Evolutionary conservation across 2,888 invertebrate genomes (phyloP), one percentile per base, ranked within the genome.

Genomic region (Eristalis tenax): DNA sequence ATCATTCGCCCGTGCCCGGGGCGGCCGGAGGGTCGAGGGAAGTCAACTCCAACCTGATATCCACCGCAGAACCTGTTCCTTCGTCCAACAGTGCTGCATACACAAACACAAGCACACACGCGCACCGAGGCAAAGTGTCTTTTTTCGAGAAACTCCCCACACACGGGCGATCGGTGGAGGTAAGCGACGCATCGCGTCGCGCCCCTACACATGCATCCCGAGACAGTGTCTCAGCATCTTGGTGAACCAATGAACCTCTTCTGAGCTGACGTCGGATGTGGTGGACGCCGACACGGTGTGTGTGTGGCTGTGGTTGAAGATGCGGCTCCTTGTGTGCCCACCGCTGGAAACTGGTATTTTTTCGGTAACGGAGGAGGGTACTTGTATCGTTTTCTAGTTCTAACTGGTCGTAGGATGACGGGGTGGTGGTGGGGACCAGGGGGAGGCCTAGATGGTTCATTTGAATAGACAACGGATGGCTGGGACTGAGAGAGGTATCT

Each of bases 191-290:
- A 10, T 38, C 38, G 35, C 35, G 35, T 35, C 38, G 43, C 38
- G 32, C 13, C 38, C 35, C 56, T 64, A 15, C 35, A 40, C 23
- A 38, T 38, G 38, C 40, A 68, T 18, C 56, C 69, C 63, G 69
- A 64, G 57, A 22, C 56, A 63, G 74, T 83, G 83, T 83, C 57
- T 74, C 78, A 68, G 75, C 75, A 83, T 83, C 79, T 78, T 63
- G 79, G 79, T 83, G 83, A 83, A 83, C 87, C 87, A 87, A 83
- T 87, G 87, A 87, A 87, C 83, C 87, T 80, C 79, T 83, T 59
- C 78, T 76, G 76, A 78, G 57, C 69, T 63, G 63, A 57, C 69
- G 63, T 61, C 68, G 40, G 50, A 18, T 50, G 18, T 32, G 32
- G 32, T 32, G 32, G 32, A 32, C 32, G 50, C n/a, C n/a, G n/a